Evolutionary conservation across 2,888 invertebrate genomes (phyloP), one percentile per base, ranked within the genome.

Genomic region (Rhimphoctona megacephalus): DNA sequence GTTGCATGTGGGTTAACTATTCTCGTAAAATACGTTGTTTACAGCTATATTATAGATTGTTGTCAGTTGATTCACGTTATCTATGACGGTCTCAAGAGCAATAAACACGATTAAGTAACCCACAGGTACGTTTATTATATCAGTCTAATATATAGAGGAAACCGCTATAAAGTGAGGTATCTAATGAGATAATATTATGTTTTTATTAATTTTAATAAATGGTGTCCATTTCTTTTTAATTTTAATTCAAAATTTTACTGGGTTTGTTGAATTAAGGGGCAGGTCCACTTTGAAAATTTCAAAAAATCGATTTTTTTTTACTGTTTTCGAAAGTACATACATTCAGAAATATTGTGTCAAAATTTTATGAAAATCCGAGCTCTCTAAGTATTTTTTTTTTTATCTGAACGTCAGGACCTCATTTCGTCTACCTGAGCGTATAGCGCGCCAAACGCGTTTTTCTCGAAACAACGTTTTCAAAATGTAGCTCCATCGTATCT

Each of bases 11-110:
- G 67, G 61, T 52, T 85, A 73, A 81, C 39, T 61, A 49, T 61
- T 25, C 33, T 74, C 49, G 43, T 69, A 79, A 82, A 79, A 82
- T 82, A 79, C 57, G 69, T 19, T 46, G 64, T 70, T 70, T 76
- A 76, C 64, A 67, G 43, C 30, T 46, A 14, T 49, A 30, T 43
- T 30, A 61, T 22, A 33, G 22, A 30, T 5, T 39, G 33, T 39
- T 25, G 25, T 61, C 74, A 25, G 54, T 72, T 36, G 57, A 67
- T 78, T 74, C 67, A 36, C 39, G 57, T 81, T 57, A 64, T 22
- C 57, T 33, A 57, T 30, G 22, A 5, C 70, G 22, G 14, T 33
- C 61, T 61, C 14, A 14, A 43, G 46, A 46, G 43, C 66, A 43
- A 76, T 49, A 33, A 77, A 30, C 79, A 22, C 46, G 22, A 79